A percentile compares a stretch with the other conserved stretches of the same genome.
Conservation (phyloP, 2,888 invertebrate genomes). For the Eumacrocentrus americanus region DNA sequence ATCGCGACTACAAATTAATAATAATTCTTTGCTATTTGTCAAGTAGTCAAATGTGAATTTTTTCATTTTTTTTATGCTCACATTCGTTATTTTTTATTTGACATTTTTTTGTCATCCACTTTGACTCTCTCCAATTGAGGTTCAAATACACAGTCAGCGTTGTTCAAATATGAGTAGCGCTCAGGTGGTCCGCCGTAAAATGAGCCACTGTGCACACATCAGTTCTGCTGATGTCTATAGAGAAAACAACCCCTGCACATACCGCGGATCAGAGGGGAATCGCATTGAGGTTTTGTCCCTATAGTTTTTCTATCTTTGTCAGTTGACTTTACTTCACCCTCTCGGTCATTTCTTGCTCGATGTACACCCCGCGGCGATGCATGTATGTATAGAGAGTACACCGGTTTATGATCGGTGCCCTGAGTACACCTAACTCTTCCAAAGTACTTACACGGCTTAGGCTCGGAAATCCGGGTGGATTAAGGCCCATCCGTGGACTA, state of each 20-base stretch:
- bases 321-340: conserved; percentile 17
- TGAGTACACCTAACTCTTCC: conserved; percentile 35
- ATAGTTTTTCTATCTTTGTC: conserved; percentile 24
- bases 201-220: conserved; percentile 51
- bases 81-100: conserved; percentile 21
- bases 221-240: conserved; percentile 37
- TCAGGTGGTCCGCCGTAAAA: conserved; percentile 50
- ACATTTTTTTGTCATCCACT: conserved; percentile 16
- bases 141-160: conserved; percentile 25
- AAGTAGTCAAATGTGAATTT: too few relatives aligned
- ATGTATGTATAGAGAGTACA: neutral
- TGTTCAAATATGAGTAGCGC: conserved; percentile 45
- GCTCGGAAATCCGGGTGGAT: conserved; percentile 38
- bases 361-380: conserved; percentile 1
- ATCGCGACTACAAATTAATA: conserved; percentile 8
- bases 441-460: conserved; percentile 40
- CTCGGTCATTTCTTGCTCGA: neutral
- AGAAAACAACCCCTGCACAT: conserved; percentile 35
- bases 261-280: conserved; percentile 9
- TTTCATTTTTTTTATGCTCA: conserved; percentile 17
- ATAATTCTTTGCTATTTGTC: neutral
- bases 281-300: neutral
- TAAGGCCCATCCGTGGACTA: conserved; percentile 34
- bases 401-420: conserved; percentile 36
- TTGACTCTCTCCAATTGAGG: conserved; percentile 19